phyloP scores from a whole-genome alignment of 2,113 vertebrate species.

The Pseudopipra pipra region DNA sequence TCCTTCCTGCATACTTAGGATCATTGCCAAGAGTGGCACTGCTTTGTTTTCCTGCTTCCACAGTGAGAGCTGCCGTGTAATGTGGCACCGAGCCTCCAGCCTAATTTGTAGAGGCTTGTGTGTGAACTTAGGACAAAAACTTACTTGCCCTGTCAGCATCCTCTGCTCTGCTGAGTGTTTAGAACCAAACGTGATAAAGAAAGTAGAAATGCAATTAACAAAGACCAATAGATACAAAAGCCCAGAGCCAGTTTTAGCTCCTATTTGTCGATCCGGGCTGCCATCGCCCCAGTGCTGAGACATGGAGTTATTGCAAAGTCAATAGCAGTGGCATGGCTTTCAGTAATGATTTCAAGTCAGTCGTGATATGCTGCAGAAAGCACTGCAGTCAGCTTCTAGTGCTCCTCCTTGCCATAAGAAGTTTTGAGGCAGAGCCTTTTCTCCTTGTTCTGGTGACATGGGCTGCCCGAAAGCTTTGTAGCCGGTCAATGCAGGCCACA shows the following conservation, averaged over 20 bases:
- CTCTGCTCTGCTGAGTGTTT: neutral
- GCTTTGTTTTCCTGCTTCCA: neutral
- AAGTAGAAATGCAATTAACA: slow-evolving; percentile 59
- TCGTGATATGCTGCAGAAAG: neutral
- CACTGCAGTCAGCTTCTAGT: neutral
- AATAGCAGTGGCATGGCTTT: neutral
- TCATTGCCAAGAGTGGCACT: neutral
- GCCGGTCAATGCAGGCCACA: neutral
- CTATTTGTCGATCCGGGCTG: slow-evolving; percentile 2
- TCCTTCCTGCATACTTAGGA: neutral
- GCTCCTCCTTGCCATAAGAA: neutral
- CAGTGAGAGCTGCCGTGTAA: neutral
- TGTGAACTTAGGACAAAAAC: neutral
- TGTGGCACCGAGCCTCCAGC: neutral
- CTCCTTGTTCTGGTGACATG: neutral
- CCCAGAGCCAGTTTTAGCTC: neutral
- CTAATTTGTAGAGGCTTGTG: neutral
- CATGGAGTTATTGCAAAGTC: slow-evolving; percentile 43
- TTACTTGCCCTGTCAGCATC: slow-evolving; percentile 45
- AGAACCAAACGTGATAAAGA: slow-evolving; percentile 48
- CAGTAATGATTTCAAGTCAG: slow-evolving; percentile 18
- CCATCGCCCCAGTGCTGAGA: neutral
- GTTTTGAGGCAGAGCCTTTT: neutral
- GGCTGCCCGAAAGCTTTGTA: neutral
- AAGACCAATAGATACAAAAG: slow-evolving; percentile 40